phyloP scores from a whole-genome alignment of 1,140 invertebrate species.

The Papilio aristodemus region DNA sequence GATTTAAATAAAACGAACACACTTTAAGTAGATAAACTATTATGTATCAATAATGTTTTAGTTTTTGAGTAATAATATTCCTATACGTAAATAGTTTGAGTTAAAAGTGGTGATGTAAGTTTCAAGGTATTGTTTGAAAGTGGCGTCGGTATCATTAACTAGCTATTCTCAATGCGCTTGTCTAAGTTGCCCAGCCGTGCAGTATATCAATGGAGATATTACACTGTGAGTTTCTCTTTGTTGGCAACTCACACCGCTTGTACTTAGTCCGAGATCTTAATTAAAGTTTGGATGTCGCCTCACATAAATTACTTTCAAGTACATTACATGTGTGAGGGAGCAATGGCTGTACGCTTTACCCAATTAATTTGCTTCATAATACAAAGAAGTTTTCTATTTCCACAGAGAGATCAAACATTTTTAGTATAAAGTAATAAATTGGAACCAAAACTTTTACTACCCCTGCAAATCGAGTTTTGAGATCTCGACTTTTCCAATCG shows the following conservation, averaged over 20 bases:
- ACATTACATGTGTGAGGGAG: neutral
- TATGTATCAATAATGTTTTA: neutral
- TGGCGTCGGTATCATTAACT: conserved; percentile 25
- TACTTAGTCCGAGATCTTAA: neutral
- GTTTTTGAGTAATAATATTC: neutral
- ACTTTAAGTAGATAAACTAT: neutral
- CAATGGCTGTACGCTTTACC: neutral
- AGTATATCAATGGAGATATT: conserved; percentile 25
- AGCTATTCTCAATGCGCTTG: conserved; percentile 22
- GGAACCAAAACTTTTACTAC: too few species aligned
- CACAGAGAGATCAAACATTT: too few species aligned
- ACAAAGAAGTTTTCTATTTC: too few species aligned
- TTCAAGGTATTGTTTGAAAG: conserved; percentile 14
- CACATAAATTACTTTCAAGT: conserved; percentile 13
- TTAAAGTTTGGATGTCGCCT: conserved; percentile 7
- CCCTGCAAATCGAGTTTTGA: too few species aligned
- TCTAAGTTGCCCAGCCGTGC: conserved; percentile 1
- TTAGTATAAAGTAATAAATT: too few species aligned
- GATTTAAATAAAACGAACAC: conserved; percentile 10
- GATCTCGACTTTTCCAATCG: too few species aligned
- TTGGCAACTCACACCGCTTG: neutral
- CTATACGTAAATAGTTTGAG: too few species aligned
- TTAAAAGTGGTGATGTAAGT: neutral
- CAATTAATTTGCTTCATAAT: too few species aligned
- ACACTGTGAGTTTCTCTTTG: conserved; percentile 19